A percentile compares a stretch with the other conserved stretches of the same genome.
Evolutionary conservation across 2,113 vertebrate genomes (phyloP).

Genomic region (Agelaius phoeniceus): DNA sequence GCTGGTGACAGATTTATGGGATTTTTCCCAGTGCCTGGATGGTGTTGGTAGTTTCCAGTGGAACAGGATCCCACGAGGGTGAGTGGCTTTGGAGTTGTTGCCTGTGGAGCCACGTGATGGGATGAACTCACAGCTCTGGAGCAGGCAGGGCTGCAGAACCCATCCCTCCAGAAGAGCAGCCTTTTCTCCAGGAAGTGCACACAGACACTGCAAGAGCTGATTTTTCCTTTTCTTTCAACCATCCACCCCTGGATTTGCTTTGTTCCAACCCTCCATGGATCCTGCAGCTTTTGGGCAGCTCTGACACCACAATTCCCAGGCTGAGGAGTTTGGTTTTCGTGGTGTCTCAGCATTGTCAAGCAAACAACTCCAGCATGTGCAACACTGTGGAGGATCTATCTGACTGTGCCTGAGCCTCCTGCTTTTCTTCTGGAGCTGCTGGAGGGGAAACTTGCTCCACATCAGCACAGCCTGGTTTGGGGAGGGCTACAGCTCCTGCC

Average conservation of each 20-base stretch:
- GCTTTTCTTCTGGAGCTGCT: not conserved
- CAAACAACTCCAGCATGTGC: fast-evolving
- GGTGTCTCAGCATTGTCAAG: too few species aligned
- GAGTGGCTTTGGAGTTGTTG: not conserved
- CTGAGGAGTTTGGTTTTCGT: not conserved
- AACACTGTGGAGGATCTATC: not conserved
- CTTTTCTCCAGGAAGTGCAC: not conserved
- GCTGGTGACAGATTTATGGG: not conserved
- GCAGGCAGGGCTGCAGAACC: not conserved
- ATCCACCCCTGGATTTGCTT: not conserved
- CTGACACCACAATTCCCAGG: not conserved
- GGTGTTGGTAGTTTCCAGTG: not conserved
- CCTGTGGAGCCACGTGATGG: not conserved
- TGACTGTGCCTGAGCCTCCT: not conserved
- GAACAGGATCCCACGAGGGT: not conserved
- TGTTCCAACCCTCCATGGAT: not conserved
- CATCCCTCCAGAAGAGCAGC: not conserved
- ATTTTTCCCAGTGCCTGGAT: not conserved
- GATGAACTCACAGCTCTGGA: not conserved
- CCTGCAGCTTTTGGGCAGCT: not conserved
- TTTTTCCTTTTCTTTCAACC: too few species aligned
- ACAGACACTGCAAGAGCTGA: not conserved
- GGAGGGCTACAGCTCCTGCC: not conserved
- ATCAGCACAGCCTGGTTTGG: not conserved
- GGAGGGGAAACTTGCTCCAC: not conserved